Conservation (phyloP, 2,113 vertebrate genomes). For the Struthio camelus region DNA sequence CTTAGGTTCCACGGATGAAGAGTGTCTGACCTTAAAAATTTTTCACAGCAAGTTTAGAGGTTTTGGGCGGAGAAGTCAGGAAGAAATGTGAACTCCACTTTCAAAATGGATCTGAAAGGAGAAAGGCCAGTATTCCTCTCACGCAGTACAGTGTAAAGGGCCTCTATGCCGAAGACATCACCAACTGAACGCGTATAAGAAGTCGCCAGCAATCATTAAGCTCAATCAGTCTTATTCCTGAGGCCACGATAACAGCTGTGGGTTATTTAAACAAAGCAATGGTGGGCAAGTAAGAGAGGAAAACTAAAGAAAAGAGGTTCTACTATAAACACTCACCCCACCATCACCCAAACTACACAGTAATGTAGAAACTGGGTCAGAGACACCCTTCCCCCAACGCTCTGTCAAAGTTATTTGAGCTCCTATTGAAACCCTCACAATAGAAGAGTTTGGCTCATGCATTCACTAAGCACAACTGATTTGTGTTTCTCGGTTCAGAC, state of each 20-base stretch:
- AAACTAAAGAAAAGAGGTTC: constrained; percentile 30
- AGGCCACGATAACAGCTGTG: constrained; percentile 37
- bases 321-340: constrained; percentile 6
- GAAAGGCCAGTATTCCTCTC: not conserved
- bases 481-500: constrained; percentile 42
- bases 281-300: constrained; percentile 12
- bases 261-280: constrained; percentile 52
- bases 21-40: not conserved
- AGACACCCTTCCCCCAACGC: constrained; percentile 51
- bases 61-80: not conserved
- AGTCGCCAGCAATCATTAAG: not conserved
- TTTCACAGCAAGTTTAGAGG: not conserved
- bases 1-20: not conserved
- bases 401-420: constrained; percentile 65
- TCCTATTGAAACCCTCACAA: constrained; percentile 67
- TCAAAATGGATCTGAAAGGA: not conserved
- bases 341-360: not conserved
- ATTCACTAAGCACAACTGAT: constrained; percentile 50
- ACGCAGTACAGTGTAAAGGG: not conserved
- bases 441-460: constrained; percentile 55
- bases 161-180: not conserved
- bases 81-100: constrained; percentile 13
- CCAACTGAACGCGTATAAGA: constrained; percentile 15
- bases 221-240: constrained; percentile 54
- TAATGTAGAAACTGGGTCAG: constrained; percentile 61